Evolutionary conservation across 2,113 vertebrate species (phyloP).

Genomic region (Pavo muticus): DNA sequence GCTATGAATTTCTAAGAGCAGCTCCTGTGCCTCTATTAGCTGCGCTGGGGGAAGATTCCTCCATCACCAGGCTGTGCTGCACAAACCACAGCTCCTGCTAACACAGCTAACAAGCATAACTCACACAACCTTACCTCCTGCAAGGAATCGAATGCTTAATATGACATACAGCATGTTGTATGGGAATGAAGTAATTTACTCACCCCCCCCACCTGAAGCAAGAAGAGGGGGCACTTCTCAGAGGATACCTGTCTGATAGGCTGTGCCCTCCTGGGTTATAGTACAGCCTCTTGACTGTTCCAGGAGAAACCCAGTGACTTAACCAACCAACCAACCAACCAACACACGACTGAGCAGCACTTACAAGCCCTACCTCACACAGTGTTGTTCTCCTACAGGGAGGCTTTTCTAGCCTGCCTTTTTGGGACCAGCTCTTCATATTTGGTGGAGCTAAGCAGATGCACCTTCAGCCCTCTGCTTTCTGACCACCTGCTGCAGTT

Average conservation of each 20-base stretch:
- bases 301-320: not conserved
- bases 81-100: not conserved
- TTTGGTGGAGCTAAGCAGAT: conserved; percentile 25
- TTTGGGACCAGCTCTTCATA: not conserved
- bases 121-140: not conserved
- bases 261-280: no score
- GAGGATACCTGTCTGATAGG: rapidly evolving
- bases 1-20: not conserved
- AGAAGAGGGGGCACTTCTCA: not conserved
- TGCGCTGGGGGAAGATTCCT: rapidly evolving
- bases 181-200: not conserved
- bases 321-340: rapidly evolving
- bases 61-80: rapidly evolving
- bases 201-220: not conserved
- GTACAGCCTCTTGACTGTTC: not conserved
- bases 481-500: not conserved
- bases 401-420: not conserved
- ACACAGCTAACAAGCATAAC: rapidly evolving
- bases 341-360: rapidly evolving
- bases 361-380: not conserved
- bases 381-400: rapidly evolving
- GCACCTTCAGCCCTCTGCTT: conserved; percentile 12
- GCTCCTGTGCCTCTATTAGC: not conserved
- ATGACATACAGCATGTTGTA: not conserved
- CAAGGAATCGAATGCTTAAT: not conserved